Base-by-base conservation (phyloP, 2,797 vertebrate species). In the Ptychadena robeensis region DNA sequence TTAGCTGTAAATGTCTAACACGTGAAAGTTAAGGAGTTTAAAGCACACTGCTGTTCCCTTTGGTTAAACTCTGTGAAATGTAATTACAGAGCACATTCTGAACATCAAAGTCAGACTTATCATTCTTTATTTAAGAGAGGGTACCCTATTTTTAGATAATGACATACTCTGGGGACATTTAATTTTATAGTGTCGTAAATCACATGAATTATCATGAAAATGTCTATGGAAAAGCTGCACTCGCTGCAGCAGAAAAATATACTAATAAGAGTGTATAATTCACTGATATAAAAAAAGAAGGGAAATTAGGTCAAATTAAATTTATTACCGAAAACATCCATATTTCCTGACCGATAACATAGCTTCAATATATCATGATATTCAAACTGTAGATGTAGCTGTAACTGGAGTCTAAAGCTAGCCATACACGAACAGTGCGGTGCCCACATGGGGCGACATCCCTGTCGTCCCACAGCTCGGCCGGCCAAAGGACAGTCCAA, bases 41-140 rank as follows among this genome's bases (percentile, higher is more conserved):
- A 69, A 44, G 65, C 48, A 57, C 27, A 31, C 69, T 57, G 53
- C 73, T 82, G 81, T 70, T 82, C 68, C 35, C 76, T 65, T 68
- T 84, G 77, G 48, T 80, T 80, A 80, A 69, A 84, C 59, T 74
- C 61, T 48, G 40, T 34, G 71, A 73, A 84, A 84, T 80, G 71
- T 80, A 84, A 84, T 84, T 80, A 80, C 57, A 84, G 64, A 84
- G 77, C 71, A 75, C 68, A 72, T 37, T 28, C 18, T 78, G 68
- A 83, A 83, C 77, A 84, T 84, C 82, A 84, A 84, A 80, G 82
- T 80, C 77, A 84, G 53, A 80, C 68, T 84, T 84, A 80, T 80
- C 77, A 84, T 84, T 80, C 82, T 84, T 75, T 69, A 84, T 84
- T 80, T 80, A 84, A 80, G 77, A 80, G 70, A 75, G 35, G 34